phyloP scores from a whole-genome alignment of 2,797 vertebrate genomes.

The Menidia menidia region DNA sequence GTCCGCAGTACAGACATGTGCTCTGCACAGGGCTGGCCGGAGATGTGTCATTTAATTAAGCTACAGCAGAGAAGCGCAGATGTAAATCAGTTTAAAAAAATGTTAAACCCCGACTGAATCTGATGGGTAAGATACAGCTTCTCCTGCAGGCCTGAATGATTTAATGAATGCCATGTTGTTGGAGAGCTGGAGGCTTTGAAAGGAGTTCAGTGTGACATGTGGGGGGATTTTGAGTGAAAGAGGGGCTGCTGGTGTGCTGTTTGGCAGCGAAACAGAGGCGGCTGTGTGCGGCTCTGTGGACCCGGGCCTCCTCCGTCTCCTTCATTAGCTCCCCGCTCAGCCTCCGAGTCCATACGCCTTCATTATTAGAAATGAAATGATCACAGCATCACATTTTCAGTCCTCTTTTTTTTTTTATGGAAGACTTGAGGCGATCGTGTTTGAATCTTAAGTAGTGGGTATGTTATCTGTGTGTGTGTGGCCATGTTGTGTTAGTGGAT shows the following conservation, averaged over 20 bases:
- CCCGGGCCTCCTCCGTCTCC: background rate
- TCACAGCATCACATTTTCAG: background rate
- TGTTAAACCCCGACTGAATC: too few relatives aligned
- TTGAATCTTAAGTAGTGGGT: background rate
- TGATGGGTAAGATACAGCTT: background rate
- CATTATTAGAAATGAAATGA: background rate
- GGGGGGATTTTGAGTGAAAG: constrained; percentile 48
- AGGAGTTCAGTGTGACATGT: constrained; percentile 46
- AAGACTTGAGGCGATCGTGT: background rate
- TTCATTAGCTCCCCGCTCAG: background rate
- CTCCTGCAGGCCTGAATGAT: constrained; percentile 15
- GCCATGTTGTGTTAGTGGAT: constrained; percentile 8
- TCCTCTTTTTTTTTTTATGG: background rate
- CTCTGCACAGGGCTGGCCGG: background rate
- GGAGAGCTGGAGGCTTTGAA: constrained; percentile 40
- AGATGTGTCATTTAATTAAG: background rate
- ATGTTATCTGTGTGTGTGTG: constrained; percentile 19
- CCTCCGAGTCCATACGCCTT: too few relatives aligned
- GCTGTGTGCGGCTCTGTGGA: constrained; percentile 44
- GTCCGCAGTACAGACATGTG: background rate
- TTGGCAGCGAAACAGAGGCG: constrained; percentile 57
- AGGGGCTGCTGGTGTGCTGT: constrained; percentile 57
- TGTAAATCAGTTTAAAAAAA: background rate
- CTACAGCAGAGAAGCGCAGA: background rate
- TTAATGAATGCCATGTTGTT: constrained; percentile 19